phyloP scores from a whole-genome alignment of 2,113 vertebrate genomes.

The Phyllostomus discolor region DNA sequence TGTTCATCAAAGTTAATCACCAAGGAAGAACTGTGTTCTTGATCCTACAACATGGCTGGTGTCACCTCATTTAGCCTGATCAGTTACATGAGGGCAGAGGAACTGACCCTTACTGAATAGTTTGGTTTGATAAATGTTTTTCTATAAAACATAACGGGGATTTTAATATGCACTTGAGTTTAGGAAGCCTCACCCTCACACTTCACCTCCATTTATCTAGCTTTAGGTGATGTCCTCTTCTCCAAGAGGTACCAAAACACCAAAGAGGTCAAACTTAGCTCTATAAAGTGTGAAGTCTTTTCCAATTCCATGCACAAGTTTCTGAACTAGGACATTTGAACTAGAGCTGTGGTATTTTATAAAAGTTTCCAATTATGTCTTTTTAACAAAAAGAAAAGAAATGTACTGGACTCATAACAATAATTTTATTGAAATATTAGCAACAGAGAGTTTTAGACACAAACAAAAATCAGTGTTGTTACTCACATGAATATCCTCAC shows the following conservation, averaged over 20 bases:
- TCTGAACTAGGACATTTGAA: not conserved
- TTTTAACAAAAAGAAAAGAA: not conserved
- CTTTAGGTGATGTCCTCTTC: too few species aligned
- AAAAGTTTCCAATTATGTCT: not conserved
- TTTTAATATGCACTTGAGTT: not conserved
- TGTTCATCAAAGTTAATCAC: not conserved
- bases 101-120: not conserved
- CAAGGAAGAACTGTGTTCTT: not conserved
- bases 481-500: not conserved
- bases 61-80: not conserved
- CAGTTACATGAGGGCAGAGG: not conserved
- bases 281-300: not conserved
- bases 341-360: too few species aligned
- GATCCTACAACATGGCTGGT: not conserved
- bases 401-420: too few species aligned
- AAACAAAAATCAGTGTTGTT: not conserved
- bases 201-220: not conserved
- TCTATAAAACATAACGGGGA: not conserved
- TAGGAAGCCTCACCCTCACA: not conserved
- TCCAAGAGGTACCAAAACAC: not conserved
- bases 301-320: not conserved
- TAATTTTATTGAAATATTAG: not conserved
- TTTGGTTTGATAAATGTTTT: not conserved
- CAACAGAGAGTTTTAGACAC: not conserved
- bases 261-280: not conserved